Evolutionary conservation across 1,140 invertebrate species (phyloP), one percentile per base, ranked within the genome.

Genomic region (Chlorops oryzae): DNA sequence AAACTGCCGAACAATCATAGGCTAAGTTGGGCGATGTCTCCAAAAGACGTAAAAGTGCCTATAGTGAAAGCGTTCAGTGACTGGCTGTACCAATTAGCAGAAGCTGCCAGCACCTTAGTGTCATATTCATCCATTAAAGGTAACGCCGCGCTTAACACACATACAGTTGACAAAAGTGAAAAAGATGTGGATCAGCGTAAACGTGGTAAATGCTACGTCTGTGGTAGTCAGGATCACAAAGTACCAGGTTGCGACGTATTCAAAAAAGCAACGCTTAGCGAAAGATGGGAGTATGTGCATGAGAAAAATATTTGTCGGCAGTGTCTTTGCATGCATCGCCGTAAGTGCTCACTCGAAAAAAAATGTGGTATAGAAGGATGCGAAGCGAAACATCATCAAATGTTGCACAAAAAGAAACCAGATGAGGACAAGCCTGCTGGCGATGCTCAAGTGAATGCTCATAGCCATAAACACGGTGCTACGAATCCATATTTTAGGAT

Each of bases 1-100:
- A 49, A 49, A 22, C 22, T 49, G 22, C 47, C 47, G n/a, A 40
- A 28, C n/a, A 40, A 41, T 17, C 47, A 40, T 10, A 40, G 32
- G 23, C 21, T 49, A 13, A 49, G 12, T 40, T 49, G 47, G 47
- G 47, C 47, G 15, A 49, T 49, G 27, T 21, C 17, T 18, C 5
- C 6, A 15, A 49, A 49, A 42, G 23, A 50, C 24, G 24, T 18
- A 3, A 24, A 12, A 5, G 24, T 48, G 10, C 47, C 47, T 12
- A 17, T 39, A 9, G 35, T 28, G 22, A 48, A 48, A 48, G 13
- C 24, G 17, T 48, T 48, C n/a, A n/a, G n/a, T n/a, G n/a, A n/a
- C n/a, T n/a, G n/a, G n/a, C n/a, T n/a, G n/a, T n/a, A n/a, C n/a
- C n/a, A n/a, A n/a, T n/a, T n/a, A n/a, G n/a, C n/a, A n/a, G n/a